phyloP scores from a whole-genome alignment of 2,797 vertebrate genomes.

The Bryconaethiops microstoma region DNA sequence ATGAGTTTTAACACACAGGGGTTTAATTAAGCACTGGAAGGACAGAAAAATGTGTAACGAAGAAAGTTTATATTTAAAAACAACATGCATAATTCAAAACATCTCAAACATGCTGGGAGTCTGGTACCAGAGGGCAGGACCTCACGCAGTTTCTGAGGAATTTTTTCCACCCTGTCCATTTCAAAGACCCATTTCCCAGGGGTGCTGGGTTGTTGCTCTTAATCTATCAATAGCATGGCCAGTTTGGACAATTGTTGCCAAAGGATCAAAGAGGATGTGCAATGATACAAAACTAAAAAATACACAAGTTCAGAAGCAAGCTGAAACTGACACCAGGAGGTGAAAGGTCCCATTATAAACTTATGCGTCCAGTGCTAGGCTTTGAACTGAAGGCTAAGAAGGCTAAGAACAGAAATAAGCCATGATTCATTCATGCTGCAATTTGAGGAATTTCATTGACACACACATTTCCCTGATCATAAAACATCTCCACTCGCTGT shows the following conservation, averaged over 20 bases:
- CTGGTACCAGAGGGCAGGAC: constrained; percentile 47
- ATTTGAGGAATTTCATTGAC: constrained; percentile 27
- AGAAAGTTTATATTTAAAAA: constrained; percentile 57
- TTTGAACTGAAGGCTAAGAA: constrained; percentile 23
- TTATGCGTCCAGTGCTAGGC: constrained; percentile 23
- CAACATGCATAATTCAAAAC: constrained; percentile 55
- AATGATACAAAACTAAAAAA: constrained; percentile 21
- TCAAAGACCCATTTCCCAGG: constrained; percentile 52
- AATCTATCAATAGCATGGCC: constrained; percentile 53
- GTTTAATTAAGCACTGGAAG: constrained; percentile 31
- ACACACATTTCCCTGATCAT: constrained; percentile 32
- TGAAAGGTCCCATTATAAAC: constrained; percentile 54
- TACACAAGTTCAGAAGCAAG: not conserved
- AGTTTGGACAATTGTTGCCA: constrained; percentile 15
- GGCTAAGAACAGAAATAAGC: constrained; percentile 35
- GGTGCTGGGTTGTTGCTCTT: constrained; percentile 36
- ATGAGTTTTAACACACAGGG: constrained; percentile 36
- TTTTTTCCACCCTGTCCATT: constrained; percentile 40
- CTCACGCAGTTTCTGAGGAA: constrained; percentile 47
- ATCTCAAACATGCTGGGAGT: constrained; percentile 47
- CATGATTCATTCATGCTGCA: constrained; percentile 1
- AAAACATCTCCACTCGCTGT: constrained; percentile 3
- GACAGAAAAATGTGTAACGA: constrained; percentile 46
- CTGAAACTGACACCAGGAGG: constrained; percentile 32
- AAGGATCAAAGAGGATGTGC: constrained; percentile 42